Percentiles rank a stretch among this genome's conserved stretches.
Evolutionary conservation across 1,140 invertebrate species (phyloP).

Genomic region (Trissolcus basalis): DNA sequence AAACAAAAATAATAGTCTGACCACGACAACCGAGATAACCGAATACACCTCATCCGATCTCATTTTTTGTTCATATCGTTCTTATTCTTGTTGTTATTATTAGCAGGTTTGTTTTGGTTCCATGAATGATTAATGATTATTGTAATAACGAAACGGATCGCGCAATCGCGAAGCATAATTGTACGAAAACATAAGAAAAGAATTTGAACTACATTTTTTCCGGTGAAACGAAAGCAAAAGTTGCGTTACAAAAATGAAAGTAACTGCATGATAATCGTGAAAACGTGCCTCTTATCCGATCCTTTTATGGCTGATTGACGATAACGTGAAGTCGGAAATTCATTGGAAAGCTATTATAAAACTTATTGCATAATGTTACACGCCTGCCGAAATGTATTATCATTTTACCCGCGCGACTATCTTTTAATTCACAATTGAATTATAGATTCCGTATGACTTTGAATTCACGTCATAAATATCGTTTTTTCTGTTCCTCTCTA

Average conservation of each 20-base stretch:
- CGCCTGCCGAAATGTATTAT: constrained; percentile 31
- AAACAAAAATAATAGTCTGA: no score
- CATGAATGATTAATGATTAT: not conserved
- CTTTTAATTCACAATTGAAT: constrained; percentile 2
- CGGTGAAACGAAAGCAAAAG: constrained; percentile 34
- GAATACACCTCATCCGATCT: no score
- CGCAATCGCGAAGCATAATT: not conserved
- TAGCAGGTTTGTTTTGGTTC: not conserved
- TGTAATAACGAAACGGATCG: not conserved
- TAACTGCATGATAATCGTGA: constrained; percentile 43
- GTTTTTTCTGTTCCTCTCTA: no score
- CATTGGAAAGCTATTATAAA: constrained; percentile 50
- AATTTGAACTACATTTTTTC: constrained; percentile 25
- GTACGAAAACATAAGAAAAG: constrained; percentile 2
- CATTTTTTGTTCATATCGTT: no score
- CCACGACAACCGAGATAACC: no score
- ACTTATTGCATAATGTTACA: constrained; percentile 40
- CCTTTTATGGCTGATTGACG: constrained; percentile 50
- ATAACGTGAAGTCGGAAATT: constrained; percentile 41
- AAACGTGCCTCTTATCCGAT: constrained; percentile 49
- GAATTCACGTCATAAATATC: no score
- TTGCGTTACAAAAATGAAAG: constrained; percentile 41
- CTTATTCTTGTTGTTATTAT: no score
- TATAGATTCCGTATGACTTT: no score
- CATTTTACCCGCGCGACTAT: constrained; percentile 2